These are phyloP conservation scores for Tachuris rubrigastra DNA, from an alignment of 2,113 vertebrate species.

Conservation along the genomic window DNA sequence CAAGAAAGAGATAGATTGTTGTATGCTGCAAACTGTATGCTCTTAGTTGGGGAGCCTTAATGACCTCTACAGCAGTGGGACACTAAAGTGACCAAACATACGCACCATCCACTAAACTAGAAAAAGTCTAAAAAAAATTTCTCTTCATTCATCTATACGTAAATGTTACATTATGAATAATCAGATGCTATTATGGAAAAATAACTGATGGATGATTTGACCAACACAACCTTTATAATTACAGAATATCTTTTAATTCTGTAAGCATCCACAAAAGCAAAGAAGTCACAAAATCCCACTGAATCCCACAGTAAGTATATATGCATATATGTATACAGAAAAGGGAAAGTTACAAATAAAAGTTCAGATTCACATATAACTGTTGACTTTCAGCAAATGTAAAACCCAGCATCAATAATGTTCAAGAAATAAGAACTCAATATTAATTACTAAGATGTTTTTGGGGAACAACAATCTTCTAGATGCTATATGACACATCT, in stretches of 20 bases:
- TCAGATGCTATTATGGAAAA: not conserved
- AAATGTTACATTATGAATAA: not conserved
- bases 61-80: not conserved
- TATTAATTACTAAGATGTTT: not conserved
- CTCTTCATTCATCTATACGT: not conserved
- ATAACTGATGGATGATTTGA: not conserved
- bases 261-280: not conserved
- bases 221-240: not conserved
- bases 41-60: not conserved
- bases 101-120: not conserved
- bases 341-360: not conserved
- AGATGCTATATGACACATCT: not conserved
- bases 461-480: not conserved
- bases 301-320: not conserved
- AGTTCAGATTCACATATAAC: not conserved
- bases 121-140: not conserved
- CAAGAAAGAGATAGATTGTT: not conserved
- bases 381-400: not conserved
- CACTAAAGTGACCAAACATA: not conserved
- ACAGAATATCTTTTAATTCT: not conserved
- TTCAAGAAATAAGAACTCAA: not conserved
- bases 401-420: not conserved
- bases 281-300: not conserved
- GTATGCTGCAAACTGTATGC: not conserved
- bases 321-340: not conserved